Conservation (phyloP, 1,140 invertebrate genomes). For the Ips nitidus region DNA sequence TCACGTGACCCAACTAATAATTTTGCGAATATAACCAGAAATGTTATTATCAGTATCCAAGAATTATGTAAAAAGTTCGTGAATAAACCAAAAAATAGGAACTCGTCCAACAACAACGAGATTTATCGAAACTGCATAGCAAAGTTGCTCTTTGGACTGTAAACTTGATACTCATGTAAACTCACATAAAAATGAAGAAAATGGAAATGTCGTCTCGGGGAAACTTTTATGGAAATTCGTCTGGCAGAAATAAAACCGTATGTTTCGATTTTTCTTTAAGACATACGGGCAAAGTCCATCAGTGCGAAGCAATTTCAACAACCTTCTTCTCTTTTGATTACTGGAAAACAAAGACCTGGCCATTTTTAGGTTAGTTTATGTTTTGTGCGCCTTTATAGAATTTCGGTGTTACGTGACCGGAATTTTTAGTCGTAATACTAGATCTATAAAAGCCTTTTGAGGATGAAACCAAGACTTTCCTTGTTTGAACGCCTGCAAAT, state of each 20-base stretch:
- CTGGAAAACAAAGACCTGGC: too few species aligned
- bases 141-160: background rate
- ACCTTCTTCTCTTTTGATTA: too few species aligned
- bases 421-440: background rate
- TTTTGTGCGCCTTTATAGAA: background rate
- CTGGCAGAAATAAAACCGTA: background rate
- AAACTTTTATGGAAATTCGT: slow-evolving; percentile 2
- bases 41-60: background rate
- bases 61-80: slow-evolving; percentile 4
- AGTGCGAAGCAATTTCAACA: too few species aligned
- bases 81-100: background rate
- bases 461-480: background rate
- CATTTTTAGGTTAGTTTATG: too few species aligned
- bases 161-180: background rate
- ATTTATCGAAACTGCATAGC: slow-evolving; percentile 1
- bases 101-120: background rate
- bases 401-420: background rate
- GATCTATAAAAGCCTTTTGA: slow-evolving; percentile 1
- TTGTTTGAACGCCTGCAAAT: background rate
- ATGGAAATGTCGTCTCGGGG: background rate
- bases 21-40: too few species aligned
- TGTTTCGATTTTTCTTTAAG: too few species aligned
- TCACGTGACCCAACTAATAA: background rate
- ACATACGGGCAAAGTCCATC: too few species aligned
- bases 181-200: slow-evolving; percentile 1